Percentiles rank a stretch among this genome's conserved stretches.
Conservation (phyloP, 2,113 vertebrate species). For the Corydoras sp. region DNA sequence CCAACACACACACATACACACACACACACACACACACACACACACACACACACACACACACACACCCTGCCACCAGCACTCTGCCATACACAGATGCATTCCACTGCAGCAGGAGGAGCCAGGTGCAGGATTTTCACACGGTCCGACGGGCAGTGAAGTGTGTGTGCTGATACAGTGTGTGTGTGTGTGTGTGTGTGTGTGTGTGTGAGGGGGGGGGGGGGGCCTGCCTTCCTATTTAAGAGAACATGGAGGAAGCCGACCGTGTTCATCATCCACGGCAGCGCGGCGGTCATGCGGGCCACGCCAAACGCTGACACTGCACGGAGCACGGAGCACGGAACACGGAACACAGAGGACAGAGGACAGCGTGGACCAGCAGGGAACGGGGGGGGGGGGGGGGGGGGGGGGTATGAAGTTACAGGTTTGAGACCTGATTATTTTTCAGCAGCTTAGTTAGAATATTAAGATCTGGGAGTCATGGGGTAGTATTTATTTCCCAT, state of each 20-base stretch:
- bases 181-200: too few relatives aligned
- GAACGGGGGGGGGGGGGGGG: too few relatives aligned
- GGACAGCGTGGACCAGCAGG: too few relatives aligned
- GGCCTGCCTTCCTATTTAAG: neutral
- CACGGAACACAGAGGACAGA: neutral
- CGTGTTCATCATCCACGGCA: constrained; percentile 19
- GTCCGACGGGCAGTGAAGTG: neutral
- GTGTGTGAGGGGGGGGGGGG: too few relatives aligned
- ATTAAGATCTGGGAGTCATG: too few relatives aligned
- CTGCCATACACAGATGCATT: constrained; percentile 2
- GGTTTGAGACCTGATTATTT: too few relatives aligned
- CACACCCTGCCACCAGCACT: constrained; percentile 15
- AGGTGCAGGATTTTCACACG: neutral
- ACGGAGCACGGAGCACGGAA: neutral
- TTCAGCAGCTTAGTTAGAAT: too few relatives aligned
- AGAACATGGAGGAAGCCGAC: neutral
- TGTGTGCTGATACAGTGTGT: neutral
- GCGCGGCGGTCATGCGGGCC: constrained; percentile 13
- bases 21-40: constrained; percentile 27
- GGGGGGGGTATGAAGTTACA: too few relatives aligned
- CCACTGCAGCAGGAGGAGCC: constrained; percentile 2
- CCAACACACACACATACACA: constrained; percentile 35
- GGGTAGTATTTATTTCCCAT: too few relatives aligned
- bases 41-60: constrained; percentile 31
- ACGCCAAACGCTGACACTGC: constrained; percentile 17